A percentile compares a stretch with the other conserved stretches of the same genome.
Conservation (phyloP, 2,797 vertebrate species). For the Synaphobranchus kaupii region DNA sequence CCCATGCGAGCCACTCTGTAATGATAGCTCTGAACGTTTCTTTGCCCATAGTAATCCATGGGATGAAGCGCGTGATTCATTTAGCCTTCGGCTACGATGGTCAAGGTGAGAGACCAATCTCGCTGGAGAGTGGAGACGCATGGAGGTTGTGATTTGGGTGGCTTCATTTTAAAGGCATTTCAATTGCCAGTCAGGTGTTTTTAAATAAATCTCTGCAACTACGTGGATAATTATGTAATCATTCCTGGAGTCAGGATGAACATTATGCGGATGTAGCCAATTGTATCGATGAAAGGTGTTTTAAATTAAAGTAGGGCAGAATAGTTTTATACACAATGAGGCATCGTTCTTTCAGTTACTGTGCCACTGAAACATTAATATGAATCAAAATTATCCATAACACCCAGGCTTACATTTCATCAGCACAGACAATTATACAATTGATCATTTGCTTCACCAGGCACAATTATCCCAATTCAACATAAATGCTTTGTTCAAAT, state of each 20-base stretch:
- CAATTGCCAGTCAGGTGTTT: too few relatives aligned
- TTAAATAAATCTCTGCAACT: too few relatives aligned
- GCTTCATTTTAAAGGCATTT: too few relatives aligned
- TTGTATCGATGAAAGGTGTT: not conserved
- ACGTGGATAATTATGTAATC: too few relatives aligned
- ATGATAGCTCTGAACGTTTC: not conserved
- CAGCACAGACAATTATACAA: not conserved
- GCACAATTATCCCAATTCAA: not conserved
- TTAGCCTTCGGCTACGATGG: not conserved
- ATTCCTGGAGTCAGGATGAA: not conserved
- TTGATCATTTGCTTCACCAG: not conserved
- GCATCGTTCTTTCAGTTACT: not conserved
- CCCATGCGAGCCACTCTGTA: not conserved
- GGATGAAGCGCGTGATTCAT: not conserved
- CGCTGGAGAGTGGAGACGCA: not conserved
- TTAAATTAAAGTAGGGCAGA: not conserved
- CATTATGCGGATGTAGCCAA: not conserved
- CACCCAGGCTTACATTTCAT: slow-evolving; percentile 4
- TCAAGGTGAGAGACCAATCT: not conserved
- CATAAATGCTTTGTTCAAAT: slow-evolving; percentile 1
- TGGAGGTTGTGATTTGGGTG: too few relatives aligned
- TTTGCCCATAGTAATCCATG: not conserved
- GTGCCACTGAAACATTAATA: not conserved
- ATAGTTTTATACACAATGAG: not conserved
- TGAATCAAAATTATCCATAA: not conserved